A percentile compares a stretch with the other conserved stretches of the same genome.
Conservation (phyloP, 2,113 vertebrate species). For the Antechinus stuartii region DNA sequence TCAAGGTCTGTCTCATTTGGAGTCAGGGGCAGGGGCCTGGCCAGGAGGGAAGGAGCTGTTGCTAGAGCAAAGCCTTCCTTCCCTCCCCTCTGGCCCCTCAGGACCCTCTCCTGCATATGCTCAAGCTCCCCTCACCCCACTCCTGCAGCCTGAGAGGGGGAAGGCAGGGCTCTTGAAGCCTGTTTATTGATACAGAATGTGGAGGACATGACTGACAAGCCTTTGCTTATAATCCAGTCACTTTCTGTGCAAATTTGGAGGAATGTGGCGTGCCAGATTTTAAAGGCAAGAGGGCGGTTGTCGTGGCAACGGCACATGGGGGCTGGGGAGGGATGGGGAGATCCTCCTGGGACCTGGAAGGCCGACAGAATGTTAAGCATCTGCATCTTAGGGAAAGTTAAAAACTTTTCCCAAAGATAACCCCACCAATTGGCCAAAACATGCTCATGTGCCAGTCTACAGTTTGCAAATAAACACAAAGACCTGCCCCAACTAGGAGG, state of each 20-base stretch:
- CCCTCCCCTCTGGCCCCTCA: background rate
- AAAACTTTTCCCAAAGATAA: background rate
- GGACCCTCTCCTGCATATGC: accelerated
- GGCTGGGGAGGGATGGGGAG: slow-evolving; percentile 54
- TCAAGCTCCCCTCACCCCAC: background rate
- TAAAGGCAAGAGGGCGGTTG: slow-evolving; percentile 56
- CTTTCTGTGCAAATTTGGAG: slow-evolving; percentile 62
- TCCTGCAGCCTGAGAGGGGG: background rate
- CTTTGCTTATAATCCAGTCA: slow-evolving; percentile 67
- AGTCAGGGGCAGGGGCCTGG: background rate
- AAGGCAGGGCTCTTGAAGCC: background rate
- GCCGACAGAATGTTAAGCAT: slow-evolving; percentile 53
- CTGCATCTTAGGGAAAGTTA: slow-evolving; percentile 39
- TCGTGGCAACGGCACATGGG: slow-evolving; percentile 56
- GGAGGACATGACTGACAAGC: slow-evolving; percentile 61
- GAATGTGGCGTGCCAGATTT: slow-evolving; percentile 62
- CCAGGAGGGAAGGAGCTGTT: background rate
- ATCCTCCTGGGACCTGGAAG: slow-evolving; percentile 55
- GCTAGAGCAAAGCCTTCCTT: background rate
- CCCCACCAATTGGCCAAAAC: background rate
- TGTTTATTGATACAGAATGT: slow-evolving; percentile 75
- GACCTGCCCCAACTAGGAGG: background rate
- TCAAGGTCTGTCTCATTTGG: background rate
- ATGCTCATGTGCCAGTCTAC: background rate
- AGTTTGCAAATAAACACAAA: background rate